phyloP scores from a whole-genome alignment of 2,888 invertebrate species.

The Megastigmus dorsalis region DNA sequence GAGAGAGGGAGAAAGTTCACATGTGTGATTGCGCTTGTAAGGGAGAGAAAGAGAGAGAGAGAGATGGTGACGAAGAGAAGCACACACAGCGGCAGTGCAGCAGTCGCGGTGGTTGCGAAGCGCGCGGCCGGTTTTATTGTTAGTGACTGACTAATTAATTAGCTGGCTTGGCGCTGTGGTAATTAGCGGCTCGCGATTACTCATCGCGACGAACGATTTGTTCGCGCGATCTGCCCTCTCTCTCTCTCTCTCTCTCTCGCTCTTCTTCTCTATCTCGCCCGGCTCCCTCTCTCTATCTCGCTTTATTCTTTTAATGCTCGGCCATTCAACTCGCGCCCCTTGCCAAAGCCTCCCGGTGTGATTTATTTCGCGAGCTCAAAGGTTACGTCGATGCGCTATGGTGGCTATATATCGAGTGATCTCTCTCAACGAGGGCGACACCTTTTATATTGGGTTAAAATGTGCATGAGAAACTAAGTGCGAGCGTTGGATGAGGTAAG shows the following conservation, averaged over 20 bases:
- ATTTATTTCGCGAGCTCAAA: conserved; percentile 22
- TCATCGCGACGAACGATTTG: conserved; percentile 61
- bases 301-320: conserved; percentile 15
- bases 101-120: conserved; percentile 17
- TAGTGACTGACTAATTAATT: conserved; percentile 66
- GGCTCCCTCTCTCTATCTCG: neutral
- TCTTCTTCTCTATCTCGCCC: neutral
- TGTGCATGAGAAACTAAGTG: no score
- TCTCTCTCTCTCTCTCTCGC: conserved; percentile 21
- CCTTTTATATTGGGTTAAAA: no score
- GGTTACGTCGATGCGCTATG: conserved; percentile 4
- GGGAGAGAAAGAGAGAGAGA: neutral
- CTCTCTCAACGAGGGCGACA: no score
- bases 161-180: conserved; percentile 52
- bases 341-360: conserved; percentile 20
- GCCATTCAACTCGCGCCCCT: conserved; percentile 31
- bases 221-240: conserved; percentile 59
- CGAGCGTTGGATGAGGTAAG: no score
- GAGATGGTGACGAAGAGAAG: conserved; percentile 44
- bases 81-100: no score
- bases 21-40: neutral
- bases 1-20: neutral
- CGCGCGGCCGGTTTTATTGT: conserved; percentile 40
- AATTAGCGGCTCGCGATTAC: conserved; percentile 63
- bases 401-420: no score